Evolutionary conservation across 2,888 invertebrate species (phyloP).

Genomic region (Dendrolimus houi): DNA sequence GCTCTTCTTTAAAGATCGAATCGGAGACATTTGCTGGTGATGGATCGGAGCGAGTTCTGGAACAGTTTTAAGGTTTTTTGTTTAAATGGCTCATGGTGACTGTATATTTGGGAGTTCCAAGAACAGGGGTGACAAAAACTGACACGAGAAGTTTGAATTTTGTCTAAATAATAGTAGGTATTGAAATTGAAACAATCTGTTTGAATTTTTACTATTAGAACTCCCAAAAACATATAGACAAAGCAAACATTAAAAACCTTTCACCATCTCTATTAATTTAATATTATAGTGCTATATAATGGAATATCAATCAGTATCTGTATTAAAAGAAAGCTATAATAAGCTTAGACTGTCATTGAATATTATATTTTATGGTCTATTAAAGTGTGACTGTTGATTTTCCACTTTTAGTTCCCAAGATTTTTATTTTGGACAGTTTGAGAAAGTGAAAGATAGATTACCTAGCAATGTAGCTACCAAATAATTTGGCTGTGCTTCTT

Average conservation of each 20-base stretch:
- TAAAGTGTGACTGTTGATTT: too few species aligned
- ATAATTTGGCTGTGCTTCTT: background rate
- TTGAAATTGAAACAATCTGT: too few species aligned
- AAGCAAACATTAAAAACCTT: conserved; percentile 6
- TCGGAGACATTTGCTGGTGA: conserved; percentile 73
- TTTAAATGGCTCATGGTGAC: background rate
- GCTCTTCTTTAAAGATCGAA: conserved; percentile 68
- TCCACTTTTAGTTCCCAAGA: too few species aligned
- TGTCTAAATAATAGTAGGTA: too few species aligned
- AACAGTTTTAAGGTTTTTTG: conserved; percentile 34
- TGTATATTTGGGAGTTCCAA: conserved; percentile 17
- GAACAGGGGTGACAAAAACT: background rate
- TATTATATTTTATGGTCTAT: too few species aligned
- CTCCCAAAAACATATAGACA: conserved; percentile 3
- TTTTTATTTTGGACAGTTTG: background rate
- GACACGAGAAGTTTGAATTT: background rate
- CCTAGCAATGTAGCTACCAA: conserved; percentile 1
- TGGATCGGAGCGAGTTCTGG: conserved; percentile 71
- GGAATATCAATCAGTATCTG: too few species aligned
- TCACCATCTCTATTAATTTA: conserved; percentile 1
- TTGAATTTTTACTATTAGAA: conserved; percentile 1
- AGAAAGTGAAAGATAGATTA: conserved; percentile 7
- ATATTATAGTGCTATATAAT: too few species aligned
- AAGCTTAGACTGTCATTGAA: too few species aligned
- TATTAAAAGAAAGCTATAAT: too few species aligned